Conservation (phyloP, 2,888 invertebrate species). For the Epiperipatus broadwayi region DNA sequence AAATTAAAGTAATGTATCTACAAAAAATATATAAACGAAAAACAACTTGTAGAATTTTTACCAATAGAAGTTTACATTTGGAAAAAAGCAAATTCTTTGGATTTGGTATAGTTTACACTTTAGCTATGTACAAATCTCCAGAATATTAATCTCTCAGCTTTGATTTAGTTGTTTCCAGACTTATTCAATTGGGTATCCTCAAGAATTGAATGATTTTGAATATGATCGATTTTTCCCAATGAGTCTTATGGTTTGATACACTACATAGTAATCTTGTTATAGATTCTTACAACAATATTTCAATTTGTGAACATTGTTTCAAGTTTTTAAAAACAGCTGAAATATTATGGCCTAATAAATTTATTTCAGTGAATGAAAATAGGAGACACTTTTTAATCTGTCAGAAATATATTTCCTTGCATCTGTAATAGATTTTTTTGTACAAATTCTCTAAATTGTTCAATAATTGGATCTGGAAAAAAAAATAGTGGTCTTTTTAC, state of each 20-base stretch:
- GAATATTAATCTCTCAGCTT: constrained; percentile 89
- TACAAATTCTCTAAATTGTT: too few species aligned
- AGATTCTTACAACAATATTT: constrained; percentile 92
- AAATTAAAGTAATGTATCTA: too few species aligned
- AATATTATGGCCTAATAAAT: too few species aligned
- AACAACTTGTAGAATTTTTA: constrained; percentile 84
- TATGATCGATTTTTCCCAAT: constrained; percentile 92
- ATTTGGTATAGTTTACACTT: constrained; percentile 98
- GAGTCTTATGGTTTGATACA: constrained; percentile 95
- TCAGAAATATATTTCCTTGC: too few species aligned
- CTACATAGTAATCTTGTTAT: constrained; percentile 85
- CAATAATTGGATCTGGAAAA: constrained; percentile 52
- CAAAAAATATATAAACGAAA: too few species aligned
- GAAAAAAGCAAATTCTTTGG: constrained; percentile 98
- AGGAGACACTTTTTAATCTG: too few species aligned
- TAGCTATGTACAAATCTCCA: constrained; percentile 95
- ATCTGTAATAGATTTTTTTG: too few species aligned
- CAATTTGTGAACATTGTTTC: constrained; percentile 92
- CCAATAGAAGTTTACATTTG: constrained; percentile 86
- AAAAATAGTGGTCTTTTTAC: constrained; percentile 79
- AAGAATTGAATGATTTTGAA: constrained; percentile 73
- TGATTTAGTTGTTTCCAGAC: constrained; percentile 66
- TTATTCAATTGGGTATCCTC: constrained; percentile 84
- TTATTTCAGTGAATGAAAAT: too few species aligned
- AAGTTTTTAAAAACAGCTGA: constrained; percentile 45